Evolutionary conservation across 2,113 vertebrate species (phyloP).

Genomic region (Gavia stellata): DNA sequence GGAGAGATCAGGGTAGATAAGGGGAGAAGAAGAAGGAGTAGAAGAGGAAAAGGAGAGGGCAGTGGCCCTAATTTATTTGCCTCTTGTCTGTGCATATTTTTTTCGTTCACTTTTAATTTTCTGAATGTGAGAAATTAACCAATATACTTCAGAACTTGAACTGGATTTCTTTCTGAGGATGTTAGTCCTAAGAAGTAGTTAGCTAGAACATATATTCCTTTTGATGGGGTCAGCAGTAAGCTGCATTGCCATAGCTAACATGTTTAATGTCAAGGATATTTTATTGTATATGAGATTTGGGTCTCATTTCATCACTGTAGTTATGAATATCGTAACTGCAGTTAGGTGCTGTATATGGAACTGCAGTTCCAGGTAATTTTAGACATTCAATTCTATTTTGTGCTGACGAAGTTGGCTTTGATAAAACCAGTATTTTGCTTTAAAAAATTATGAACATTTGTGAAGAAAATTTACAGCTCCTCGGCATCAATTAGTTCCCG

Average conservation of each 20-base stretch:
- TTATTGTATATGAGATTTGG: not conserved
- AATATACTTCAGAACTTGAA: not conserved
- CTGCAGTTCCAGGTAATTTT: not conserved
- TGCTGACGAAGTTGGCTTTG: not conserved
- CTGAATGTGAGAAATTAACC: not conserved
- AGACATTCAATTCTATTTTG: not conserved
- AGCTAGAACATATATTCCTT: not conserved
- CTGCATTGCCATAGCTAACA: not conserved
- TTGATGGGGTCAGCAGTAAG: not conserved
- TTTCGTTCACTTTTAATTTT: not conserved
- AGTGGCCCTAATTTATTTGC: not conserved
- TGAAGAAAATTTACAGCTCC: not conserved
- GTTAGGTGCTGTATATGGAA: not conserved
- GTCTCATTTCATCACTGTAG: not conserved
- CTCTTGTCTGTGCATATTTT: not conserved
- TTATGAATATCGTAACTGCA: accelerated
- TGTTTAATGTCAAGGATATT: not conserved
- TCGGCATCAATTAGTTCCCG: no score
- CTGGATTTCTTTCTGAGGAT: not conserved
- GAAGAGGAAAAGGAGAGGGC: not conserved
- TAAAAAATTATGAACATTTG: not conserved
- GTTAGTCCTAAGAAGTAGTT: not conserved
- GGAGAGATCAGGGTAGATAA: not conserved
- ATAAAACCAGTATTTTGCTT: not conserved
- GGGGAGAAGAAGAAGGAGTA: not conserved